A percentile compares a stretch with the other conserved stretches of the same genome.
Evolutionary conservation across 2,113 vertebrate genomes (phyloP).

Genomic region (Pseudorhombus dupliciocellatus): DNA sequence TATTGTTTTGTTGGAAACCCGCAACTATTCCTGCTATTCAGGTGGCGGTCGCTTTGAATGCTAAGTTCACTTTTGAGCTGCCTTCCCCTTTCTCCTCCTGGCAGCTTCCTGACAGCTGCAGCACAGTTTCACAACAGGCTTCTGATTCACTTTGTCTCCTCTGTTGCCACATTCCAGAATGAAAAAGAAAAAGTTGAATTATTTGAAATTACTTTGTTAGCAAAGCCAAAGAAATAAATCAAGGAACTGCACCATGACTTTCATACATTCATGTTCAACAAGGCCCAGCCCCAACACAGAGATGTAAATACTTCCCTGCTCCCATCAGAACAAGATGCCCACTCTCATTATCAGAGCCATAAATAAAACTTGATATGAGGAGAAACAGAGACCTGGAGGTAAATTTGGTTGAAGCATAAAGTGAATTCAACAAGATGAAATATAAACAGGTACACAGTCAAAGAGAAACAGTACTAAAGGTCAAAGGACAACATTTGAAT

Average conservation of each 20-base stretch:
- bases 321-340: too few relatives aligned
- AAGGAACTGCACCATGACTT: not conserved
- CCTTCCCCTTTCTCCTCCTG: not conserved
- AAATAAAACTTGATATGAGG: not conserved
- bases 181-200: not conserved
- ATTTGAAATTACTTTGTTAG: not conserved
- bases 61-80: too few relatives aligned
- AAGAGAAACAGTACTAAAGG: not conserved
- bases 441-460: not conserved
- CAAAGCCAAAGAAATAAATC: not conserved
- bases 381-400: not conserved
- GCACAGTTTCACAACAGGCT: slow-evolving; percentile 7
- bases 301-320: too few relatives aligned
- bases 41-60: not conserved
- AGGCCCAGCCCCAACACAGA: too few relatives aligned
- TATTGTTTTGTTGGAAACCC: not conserved
- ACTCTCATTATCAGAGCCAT: not conserved
- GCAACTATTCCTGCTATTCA: not conserved
- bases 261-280: not conserved
- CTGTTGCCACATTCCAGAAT: slow-evolving; percentile 15
- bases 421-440: too few relatives aligned
- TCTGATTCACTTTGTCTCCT: slow-evolving; percentile 27
- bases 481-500: not conserved
- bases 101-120: slow-evolving; percentile 28
- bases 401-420: too few relatives aligned